phyloP scores from a whole-genome alignment of 2,113 vertebrate genomes.

The Pholis gunnellus region DNA sequence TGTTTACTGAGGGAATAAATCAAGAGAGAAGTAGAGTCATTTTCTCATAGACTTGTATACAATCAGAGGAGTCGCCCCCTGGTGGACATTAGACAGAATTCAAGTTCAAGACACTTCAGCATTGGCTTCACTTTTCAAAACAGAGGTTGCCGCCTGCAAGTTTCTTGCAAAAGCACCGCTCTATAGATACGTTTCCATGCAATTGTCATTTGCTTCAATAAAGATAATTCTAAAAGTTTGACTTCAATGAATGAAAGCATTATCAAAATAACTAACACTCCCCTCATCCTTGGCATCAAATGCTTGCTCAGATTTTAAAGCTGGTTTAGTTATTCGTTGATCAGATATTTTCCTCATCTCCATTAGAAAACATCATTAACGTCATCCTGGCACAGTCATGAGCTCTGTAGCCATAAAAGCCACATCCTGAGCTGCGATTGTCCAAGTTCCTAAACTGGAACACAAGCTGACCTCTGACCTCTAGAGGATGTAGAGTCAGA shows the following conservation, averaged over 20 bases:
- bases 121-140: neutral
- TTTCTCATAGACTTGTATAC: too few species aligned
- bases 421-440: slow-evolving; percentile 11
- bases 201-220: neutral
- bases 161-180: neutral
- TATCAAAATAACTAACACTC: neutral
- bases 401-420: neutral
- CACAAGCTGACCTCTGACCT: neutral
- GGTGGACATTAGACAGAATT: neutral
- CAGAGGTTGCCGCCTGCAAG: neutral
- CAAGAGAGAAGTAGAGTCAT: neutral
- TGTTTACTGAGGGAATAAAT: neutral
- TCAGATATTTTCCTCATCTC: neutral
- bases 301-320: neutral
- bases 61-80: neutral
- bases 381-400: neutral
- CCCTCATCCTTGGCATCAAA: neutral
- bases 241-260: neutral
- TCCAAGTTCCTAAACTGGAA: slow-evolving; percentile 5
- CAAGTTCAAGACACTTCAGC: neutral
- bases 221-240: neutral
- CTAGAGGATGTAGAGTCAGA: slow-evolving; percentile 17
- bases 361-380: neutral
- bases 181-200: too few species aligned
- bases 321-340: neutral